Base-by-base conservation (phyloP, 2,797 vertebrate species). In the Epinephelus awoara region DNA sequence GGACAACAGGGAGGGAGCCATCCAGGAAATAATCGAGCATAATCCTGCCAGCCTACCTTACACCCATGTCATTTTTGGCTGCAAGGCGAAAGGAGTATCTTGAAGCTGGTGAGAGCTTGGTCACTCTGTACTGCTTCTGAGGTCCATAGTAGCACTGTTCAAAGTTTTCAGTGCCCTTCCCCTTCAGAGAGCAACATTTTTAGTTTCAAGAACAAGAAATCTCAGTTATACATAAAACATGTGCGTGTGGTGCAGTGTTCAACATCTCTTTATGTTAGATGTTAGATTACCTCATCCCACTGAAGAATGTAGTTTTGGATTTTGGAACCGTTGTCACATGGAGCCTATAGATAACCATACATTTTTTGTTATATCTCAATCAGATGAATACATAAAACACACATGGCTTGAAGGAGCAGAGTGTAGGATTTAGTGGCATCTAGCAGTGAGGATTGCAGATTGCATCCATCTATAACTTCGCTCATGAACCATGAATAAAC, bases 311-410 rank as follows among this genome's bases (percentile, higher is more conserved):
- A 99, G 92, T 95, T 98, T 85, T 97, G 97, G 90, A 99, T 97
- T 96, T 98, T 99, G 83, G 97, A 99, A 79, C 98, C 98, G 61
- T 98, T 99, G 94, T 99, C 98, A 93, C 97, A 98, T 66, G 98
- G 96, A 85, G 97, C 95, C 98, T 99, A 91, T 21, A 19, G 42
- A 81, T 14, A 18, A 72, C 19, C 47, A 66, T 2, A 42, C 5
- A 25, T 1, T 6, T n/a, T 19, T 74, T 19, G 66, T 75, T 44
- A 34, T 27, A 55, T 17, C 15, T 54, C 5, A 49, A 46, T 25
- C 14, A 56, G 4, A 52, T 11, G 11, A 21, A 58, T 23, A 50
- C 0, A 52, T 25, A 19, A 47, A 55, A 13, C 8, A 38, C 6
- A 49, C 10, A 70, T 18, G 23, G 19, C 38, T 17, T 42, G 40